A percentile compares a stretch with the other conserved stretches of the same genome.
phyloP scores from a whole-genome alignment of 2,888 invertebrate genomes.

The Diabrotica balteata region DNA sequence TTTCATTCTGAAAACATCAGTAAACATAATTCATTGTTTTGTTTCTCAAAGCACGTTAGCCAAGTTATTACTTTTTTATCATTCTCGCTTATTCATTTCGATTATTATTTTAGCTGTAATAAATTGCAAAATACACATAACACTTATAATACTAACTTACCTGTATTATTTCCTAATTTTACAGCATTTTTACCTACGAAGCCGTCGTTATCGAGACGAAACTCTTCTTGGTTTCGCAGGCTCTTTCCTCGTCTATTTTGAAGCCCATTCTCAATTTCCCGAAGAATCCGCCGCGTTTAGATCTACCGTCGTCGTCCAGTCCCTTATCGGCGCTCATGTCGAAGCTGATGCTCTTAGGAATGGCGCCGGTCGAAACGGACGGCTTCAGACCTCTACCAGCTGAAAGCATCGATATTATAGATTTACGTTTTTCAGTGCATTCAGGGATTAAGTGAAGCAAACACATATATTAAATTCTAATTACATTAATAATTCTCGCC shows the following conservation, averaged over 20 bases:
- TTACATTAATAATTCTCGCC: too few relatives aligned
- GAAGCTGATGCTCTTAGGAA: conserved; percentile 91
- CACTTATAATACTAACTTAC: conserved; percentile 16
- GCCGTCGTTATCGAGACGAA: conserved; percentile 43
- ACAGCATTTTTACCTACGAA: conserved; percentile 40
- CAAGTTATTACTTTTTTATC: too few relatives aligned
- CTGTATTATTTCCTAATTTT: conserved; percentile 42
- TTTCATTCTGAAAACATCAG: too few relatives aligned
- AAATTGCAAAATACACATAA: too few relatives aligned
- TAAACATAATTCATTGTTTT: too few relatives aligned
- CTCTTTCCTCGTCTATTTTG: conserved; percentile 68
- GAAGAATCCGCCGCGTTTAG: conserved; percentile 74
- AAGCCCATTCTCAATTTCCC: conserved; percentile 75
- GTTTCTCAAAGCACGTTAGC: too few relatives aligned
- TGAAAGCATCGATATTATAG: background rate
- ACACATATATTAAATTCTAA: too few relatives aligned
- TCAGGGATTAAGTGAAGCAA: too few relatives aligned
- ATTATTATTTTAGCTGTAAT: too few relatives aligned
- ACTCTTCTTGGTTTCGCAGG: conserved; percentile 55
- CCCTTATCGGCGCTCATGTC: conserved; percentile 87
- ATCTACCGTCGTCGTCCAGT: conserved; percentile 65
- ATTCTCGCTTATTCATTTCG: too few relatives aligned
- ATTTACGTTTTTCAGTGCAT: too few relatives aligned
- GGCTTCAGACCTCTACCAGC: conserved; percentile 54
- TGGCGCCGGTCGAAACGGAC: conserved; percentile 77